Evolutionary conservation across 2,797 vertebrate genomes (phyloP), one percentile per base, ranked within the genome.

Genomic region (Alauda arvensis): DNA sequence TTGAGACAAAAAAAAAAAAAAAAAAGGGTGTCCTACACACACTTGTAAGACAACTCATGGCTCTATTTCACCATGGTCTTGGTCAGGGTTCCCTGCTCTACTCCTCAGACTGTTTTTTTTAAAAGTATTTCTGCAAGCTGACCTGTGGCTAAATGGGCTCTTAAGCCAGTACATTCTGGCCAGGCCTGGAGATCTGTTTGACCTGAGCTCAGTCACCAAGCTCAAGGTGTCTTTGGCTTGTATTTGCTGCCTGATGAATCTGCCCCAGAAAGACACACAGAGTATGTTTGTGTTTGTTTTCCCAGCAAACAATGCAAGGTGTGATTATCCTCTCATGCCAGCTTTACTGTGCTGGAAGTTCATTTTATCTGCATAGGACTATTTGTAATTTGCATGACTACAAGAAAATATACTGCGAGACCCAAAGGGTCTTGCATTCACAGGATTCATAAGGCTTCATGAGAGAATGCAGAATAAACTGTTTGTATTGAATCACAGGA

Each of bases 111-210:
- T 39, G 13, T 29, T 62, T 34, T 91, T 77, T 26, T 14, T n/a
- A n/a, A 12, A 79, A 71, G 17, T 34, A 23, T 43, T 40, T 10
- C 61, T 83, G 28, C 69, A 56, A 33, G 46, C 34, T 80, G 77
- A 72, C 89, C 75, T 91, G 87, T 72, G 90, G 88, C 77, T 72
- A 55, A 91, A 88, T 55, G 48, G 79, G 65, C 68, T 90, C 57
- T 93, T 92, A 26, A 1, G 23, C 20, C 61, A 71, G 33, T 84
- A 79, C 26, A 14, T 49, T 82, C 20, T 48, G 75, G n/a, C 39
- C 69, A 59, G 72, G 65, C 77, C 83, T 85, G 78, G 81, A 83
- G 95, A 95, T 77, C 71, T 87, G 74, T 77, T 74, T 88, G 93
- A 92, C 85, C 92, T 83, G 81, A 87, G 71, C 82, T 83, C 29